Base-by-base conservation (phyloP, 2,797 vertebrate species). In the Cuniculus paca region DNA sequence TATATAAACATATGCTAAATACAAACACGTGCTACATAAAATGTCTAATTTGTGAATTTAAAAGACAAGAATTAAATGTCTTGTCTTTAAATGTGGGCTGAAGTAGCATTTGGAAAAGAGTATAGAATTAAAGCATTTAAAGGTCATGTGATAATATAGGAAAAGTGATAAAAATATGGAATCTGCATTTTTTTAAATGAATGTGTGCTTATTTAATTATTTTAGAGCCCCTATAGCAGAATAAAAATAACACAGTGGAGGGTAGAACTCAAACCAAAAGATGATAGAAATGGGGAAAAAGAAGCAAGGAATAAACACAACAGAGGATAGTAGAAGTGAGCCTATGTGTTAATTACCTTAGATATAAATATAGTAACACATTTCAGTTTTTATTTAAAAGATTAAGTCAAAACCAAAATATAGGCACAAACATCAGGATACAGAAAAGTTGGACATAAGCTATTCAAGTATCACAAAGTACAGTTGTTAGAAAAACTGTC, bases 191-290 rank as follows among this genome's bases (percentile, higher is more conserved):
- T 84, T 68, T 63, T 31, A 61, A 79, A 81, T 26, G 60, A 20
- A 24, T 45, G 14, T 20, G 22, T 95, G 52, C 42, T 87, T 88
- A 52, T 22, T 90, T 61, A 96, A 63, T 90, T 79, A 77, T 74
- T 93, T 86, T 70, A 74, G 10, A 78, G 13, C 10, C 83, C 9
- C 36, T 89, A 16, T 75, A 80, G 86, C 42, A 87, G 42, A 65
- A 65, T n/a, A 95, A 45, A 79, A 86, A 61, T 82, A 60, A 52
- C 42, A 52, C 16, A 52, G 50, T 39, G 17, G 79, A 92, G 7
- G 2, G 2, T 31, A 84, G 31, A 70, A 75, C 19, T 87, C 28
- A 50, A 68, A 14, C 42, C 50, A 56, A 65, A 84, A 82, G 48
- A 80, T 50, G n/a, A 8, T 39, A 75, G 16, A 93, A 78, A 48